phyloP scores from a whole-genome alignment of 2,113 vertebrate genomes.

The Stictonetta naevosa region DNA sequence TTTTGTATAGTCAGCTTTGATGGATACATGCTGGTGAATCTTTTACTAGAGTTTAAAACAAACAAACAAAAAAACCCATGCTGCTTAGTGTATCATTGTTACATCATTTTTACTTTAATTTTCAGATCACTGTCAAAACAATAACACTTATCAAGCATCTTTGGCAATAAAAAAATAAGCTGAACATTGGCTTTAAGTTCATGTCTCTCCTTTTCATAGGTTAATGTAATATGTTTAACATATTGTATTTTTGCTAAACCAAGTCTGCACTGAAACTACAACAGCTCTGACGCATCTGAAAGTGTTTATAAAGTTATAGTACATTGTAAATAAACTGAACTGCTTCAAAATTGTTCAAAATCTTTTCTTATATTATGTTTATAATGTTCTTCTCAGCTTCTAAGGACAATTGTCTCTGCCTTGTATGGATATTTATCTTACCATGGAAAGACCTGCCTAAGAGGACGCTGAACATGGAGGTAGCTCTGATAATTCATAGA shows the following conservation, averaged over 20 bases:
- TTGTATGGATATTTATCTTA: neutral
- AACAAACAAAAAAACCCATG: neutral
- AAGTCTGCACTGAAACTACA: neutral
- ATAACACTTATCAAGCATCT: neutral
- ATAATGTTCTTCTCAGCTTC: neutral
- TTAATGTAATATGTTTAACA: neutral
- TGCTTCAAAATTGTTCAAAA: slow-evolving; percentile 58
- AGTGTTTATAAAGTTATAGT: neutral
- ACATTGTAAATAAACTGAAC: neutral
- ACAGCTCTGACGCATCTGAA: neutral
- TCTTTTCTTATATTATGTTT: neutral
- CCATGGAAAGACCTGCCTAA: neutral
- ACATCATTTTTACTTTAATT: neutral
- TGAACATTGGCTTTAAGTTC: neutral
- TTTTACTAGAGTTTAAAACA: slow-evolving; percentile 1
- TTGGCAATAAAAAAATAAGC: neutral
- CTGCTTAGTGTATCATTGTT: neutral
- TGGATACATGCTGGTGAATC: slow-evolving; percentile 5
- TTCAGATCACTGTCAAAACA: neutral
- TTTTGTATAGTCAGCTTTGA: slow-evolving; percentile 34
- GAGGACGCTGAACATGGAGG: neutral
- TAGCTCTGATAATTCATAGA: neutral
- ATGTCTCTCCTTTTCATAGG: neutral
- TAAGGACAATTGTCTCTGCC: neutral
- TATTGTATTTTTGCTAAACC: slow-evolving; percentile 7